Conservation (phyloP, 2,888 invertebrate genomes). For the Epinotia demarniana region DNA sequence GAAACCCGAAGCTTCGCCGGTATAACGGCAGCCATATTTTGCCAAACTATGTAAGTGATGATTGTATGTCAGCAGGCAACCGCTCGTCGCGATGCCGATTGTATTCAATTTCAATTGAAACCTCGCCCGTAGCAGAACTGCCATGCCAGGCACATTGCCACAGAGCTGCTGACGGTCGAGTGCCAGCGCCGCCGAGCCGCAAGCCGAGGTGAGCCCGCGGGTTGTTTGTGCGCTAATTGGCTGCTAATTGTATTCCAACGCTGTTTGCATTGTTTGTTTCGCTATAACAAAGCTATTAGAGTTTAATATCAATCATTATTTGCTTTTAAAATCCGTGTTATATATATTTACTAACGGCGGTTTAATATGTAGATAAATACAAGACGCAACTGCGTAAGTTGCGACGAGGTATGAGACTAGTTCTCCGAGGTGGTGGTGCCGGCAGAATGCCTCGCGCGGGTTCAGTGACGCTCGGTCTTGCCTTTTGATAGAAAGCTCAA, state of each 20-base stretch:
- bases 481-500: too few relatives aligned
- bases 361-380: slow-evolving; percentile 4
- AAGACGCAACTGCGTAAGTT: not conserved
- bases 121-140: too few relatives aligned
- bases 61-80: too few relatives aligned
- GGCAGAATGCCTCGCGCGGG: not conserved
- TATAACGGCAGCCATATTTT: too few relatives aligned
- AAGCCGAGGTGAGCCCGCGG: not conserved
- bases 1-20: too few relatives aligned
- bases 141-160: too few relatives aligned
- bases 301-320: slow-evolving; percentile 16
- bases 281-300: slow-evolving; percentile 2
- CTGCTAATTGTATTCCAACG: slow-evolving; percentile 21
- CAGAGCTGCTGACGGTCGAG: not conserved
- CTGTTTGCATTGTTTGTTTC: slow-evolving; percentile 10
- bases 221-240: slow-evolving; percentile 21
- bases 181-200: not conserved
- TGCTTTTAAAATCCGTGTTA: slow-evolving; percentile 6
- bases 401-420: not conserved
- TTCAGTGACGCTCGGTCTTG: too few relatives aligned
- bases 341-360: not conserved
- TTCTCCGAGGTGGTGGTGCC: not conserved
- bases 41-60: too few relatives aligned
- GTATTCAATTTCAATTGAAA: too few relatives aligned
- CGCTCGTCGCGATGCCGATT: not conserved